Base-by-base conservation (phyloP, 1,140 invertebrate species). In the Trinorchestia longiramus region DNA sequence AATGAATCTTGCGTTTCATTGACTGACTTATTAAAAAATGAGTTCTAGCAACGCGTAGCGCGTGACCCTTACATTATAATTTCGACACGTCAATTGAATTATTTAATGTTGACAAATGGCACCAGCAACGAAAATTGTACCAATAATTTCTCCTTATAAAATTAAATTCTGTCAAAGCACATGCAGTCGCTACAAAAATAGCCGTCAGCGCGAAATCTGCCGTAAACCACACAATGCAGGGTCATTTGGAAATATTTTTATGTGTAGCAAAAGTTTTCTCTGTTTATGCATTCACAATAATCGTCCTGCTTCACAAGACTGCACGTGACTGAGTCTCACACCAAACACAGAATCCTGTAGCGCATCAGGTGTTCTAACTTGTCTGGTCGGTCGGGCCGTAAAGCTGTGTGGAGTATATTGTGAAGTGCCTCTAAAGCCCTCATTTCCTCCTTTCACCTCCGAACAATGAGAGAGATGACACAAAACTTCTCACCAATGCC, bases 341-440 rank as follows among this genome's bases (percentile, higher is more conserved):
- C 62, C 28, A 77, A 15, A 36, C 62, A 1, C 62, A 77, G 62
- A 11, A 1, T 36, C 62, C 1, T 77, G 62, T 28, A 36, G 62
- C 47, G 47, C 62, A 77, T 77, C 62, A 77, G 62, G 62, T 77
- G 62, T 77, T 77, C 62, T 1, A 77, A 28, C 62, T 77, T 36
- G 88, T 41, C 88, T 90, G 88, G 88, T 17, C 41, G n/a, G 43
- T 28, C 43, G 40, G 92, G 92, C 44, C 92, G 47, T 94, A 94
- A 94, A 94, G 44, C 44, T 94, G 8, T 42, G 41, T 47, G 92
- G 92, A 94, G 92, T 94, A 94, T 94, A 94, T 94, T 45, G 92
- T 94, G 92, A 94, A 94, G 92, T 94, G 44, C 92, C 92, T 94
- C 92, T 94, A 94, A 94, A 94, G 92, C 92, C 92, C 47, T 94